These are phyloP conservation scores for Piliocolobus tephrosceles DNA, from an alignment of 2,113 vertebrate species.

Conservation along the genomic window DNA sequence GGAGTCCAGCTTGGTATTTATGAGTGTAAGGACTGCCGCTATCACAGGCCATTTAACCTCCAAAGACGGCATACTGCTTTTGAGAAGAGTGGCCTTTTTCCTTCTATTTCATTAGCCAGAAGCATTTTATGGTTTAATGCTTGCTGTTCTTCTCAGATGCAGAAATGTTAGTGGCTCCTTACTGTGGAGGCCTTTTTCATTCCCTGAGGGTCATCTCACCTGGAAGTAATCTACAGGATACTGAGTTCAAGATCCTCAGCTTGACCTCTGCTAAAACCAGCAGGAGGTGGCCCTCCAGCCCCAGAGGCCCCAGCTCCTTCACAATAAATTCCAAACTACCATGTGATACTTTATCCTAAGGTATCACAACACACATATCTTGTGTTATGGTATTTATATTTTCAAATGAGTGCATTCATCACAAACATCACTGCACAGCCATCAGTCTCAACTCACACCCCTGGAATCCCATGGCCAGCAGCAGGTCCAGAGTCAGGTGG, in stretches of 20 bases:
- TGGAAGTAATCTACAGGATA: conserved; percentile 64
- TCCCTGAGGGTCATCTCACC: conserved; percentile 52
- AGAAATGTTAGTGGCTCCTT: conserved; percentile 55
- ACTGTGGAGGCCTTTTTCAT: conserved; percentile 58
- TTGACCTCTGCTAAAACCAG: conserved; percentile 55
- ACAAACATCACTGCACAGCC: not conserved
- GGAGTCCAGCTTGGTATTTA: conserved; percentile 77
- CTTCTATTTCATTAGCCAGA: conserved; percentile 73
- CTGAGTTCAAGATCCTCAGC: conserved; percentile 25
- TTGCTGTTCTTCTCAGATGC: conserved; percentile 53
- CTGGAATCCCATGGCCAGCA: not conserved
- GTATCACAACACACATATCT: not conserved
- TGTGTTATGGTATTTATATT: not conserved
- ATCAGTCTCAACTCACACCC: not conserved
- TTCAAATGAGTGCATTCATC: not conserved
- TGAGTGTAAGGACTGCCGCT: conserved; percentile 66
- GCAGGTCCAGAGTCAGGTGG: too few relatives aligned
- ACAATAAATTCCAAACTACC: conserved; percentile 53
- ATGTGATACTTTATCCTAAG: not conserved
- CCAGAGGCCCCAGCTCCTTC: not conserved
- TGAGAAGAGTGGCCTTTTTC: conserved; percentile 41
- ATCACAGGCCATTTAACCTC: conserved; percentile 41
- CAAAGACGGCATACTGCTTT: conserved; percentile 55
- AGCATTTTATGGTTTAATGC: conserved; percentile 75
- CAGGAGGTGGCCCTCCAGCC: not conserved